Evolutionary conservation across 2,797 vertebrate species (phyloP).

Genomic region (Chaunax sp.): DNA sequence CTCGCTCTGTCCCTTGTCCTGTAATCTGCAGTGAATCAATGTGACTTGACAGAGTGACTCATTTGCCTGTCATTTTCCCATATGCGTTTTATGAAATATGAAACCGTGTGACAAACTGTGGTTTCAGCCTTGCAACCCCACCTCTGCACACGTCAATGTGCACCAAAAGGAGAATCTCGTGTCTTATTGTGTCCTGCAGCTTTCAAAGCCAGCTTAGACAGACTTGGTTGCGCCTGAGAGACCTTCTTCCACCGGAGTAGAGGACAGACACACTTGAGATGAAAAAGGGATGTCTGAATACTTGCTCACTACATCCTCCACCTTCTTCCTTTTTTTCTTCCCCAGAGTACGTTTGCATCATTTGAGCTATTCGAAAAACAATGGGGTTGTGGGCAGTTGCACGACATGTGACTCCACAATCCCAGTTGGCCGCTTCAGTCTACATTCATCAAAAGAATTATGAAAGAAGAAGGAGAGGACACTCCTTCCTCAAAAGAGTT

Average conservation of each 20-base stretch:
- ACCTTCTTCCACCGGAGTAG: slow-evolving; percentile 40
- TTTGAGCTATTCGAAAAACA: slow-evolving; percentile 51
- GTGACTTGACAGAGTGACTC: slow-evolving; percentile 74
- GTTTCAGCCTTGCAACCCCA: slow-evolving; percentile 31
- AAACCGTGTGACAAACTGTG: slow-evolving; percentile 63
- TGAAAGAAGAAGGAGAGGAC: slow-evolving; percentile 20
- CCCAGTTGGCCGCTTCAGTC: slow-evolving; percentile 23
- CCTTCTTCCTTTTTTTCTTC: slow-evolving; percentile 60
- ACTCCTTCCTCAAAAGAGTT: slow-evolving; percentile 20
- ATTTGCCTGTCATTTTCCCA: slow-evolving; percentile 70
- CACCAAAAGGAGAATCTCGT: slow-evolving; percentile 24
- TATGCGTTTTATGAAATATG: slow-evolving; percentile 65
- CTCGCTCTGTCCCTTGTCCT: slow-evolving; percentile 55
- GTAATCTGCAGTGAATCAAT: slow-evolving; percentile 65
- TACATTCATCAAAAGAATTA: slow-evolving; percentile 42
- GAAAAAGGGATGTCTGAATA: slow-evolving; percentile 49
- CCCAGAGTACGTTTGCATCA: slow-evolving; percentile 48
- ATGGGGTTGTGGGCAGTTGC: slow-evolving; percentile 34
- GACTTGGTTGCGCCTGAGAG: slow-evolving; percentile 71
- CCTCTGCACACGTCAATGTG: slow-evolving; percentile 36
- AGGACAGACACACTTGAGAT: slow-evolving; percentile 62
- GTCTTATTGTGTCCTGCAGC: slow-evolving; percentile 35
- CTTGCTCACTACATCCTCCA: slow-evolving; percentile 66
- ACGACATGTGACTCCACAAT: slow-evolving; percentile 37
- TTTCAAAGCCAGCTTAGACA: slow-evolving; percentile 70